Base-by-base conservation (phyloP, 2,113 vertebrate genomes). In the Rhegmatorhina hoffmannsi region DNA sequence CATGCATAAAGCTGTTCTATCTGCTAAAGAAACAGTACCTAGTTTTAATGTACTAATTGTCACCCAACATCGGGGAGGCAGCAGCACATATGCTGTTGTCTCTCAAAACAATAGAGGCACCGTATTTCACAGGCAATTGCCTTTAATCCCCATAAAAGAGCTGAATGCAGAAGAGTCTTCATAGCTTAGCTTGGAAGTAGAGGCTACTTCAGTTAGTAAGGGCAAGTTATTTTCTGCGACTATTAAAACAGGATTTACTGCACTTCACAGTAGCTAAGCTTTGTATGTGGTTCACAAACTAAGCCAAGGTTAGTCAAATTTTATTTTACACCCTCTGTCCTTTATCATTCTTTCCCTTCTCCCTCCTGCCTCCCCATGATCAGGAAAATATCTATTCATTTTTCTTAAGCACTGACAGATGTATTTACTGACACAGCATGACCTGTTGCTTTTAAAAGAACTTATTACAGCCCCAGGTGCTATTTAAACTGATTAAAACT, bases 401-500 rank as follows among this genome's bases (percentile, higher is more conserved):
- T 84, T 53, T 95, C 82, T 94, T 74, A 67, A 84, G 60, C 66
- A 85, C 40, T 92, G 73, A 83, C 66, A 83, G 63, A 86, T 79
- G 55, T 75, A 93, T 89, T 82, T 87, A 92, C 60, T 84, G 80
- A 89, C 89, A 95, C 38, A 90, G 19, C 36, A 74, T 75, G 89
- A 97, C 87, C 95, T 89, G 70, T 46, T 96, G 63, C 69, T 94
- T 87, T 88, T 50, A 89, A 93, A 94, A 94, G 53, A 86, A 78
- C 44, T 90, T 95, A 82, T 89, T 94, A 53, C 59, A 92, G 94
- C 96, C 81, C 36, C 84, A 1, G 92, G 96, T 85, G 79, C 93
- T 92, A 86, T 94, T 96, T 95, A 83, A 72, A 83, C 52, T 95
- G 92, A 96, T 95, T 91, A 77, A 92, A 89, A 75, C 50, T 97